phyloP scores from a whole-genome alignment of 2,888 invertebrate genomes.

The Acronicta alni region DNA sequence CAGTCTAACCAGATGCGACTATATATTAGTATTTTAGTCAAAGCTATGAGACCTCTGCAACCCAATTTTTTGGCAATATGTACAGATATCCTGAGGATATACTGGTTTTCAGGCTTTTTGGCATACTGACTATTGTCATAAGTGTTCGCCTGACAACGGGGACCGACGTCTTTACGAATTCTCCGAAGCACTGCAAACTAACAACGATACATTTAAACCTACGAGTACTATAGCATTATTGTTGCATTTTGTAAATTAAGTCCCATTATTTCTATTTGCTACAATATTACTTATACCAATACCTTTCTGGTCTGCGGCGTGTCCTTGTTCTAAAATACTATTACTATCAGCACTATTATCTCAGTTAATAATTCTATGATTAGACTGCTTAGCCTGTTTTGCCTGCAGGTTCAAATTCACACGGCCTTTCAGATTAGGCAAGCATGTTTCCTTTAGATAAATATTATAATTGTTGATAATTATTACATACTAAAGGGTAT shows the following conservation, averaged over 20 bases:
- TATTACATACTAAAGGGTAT: not conserved
- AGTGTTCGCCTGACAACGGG: too few relatives aligned
- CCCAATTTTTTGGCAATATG: too few relatives aligned
- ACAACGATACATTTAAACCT: too few relatives aligned
- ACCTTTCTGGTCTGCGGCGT: conserved; percentile 26
- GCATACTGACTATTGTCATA: too few relatives aligned
- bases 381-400: conserved; percentile 25
- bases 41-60: too few relatives aligned
- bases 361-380: conserved; percentile 40
- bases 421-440: conserved; percentile 16
- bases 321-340: conserved; percentile 47
- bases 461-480: conserved; percentile 8
- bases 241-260: conserved; percentile 19
- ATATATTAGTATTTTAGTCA: too few relatives aligned
- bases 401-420: conserved; percentile 37
- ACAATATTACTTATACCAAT: conserved; percentile 15
- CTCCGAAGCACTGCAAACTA: too few relatives aligned
- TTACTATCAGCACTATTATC: conserved; percentile 28
- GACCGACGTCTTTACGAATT: too few relatives aligned
- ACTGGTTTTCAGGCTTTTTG: too few relatives aligned
- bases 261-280: conserved; percentile 13
- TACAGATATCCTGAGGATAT: too few relatives aligned
- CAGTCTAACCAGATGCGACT: too few relatives aligned
- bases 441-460: conserved; percentile 1
- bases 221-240: conserved; percentile 15